phyloP scores from a whole-genome alignment of 2,113 vertebrate species.

The Microcebus jonahi region DNA sequence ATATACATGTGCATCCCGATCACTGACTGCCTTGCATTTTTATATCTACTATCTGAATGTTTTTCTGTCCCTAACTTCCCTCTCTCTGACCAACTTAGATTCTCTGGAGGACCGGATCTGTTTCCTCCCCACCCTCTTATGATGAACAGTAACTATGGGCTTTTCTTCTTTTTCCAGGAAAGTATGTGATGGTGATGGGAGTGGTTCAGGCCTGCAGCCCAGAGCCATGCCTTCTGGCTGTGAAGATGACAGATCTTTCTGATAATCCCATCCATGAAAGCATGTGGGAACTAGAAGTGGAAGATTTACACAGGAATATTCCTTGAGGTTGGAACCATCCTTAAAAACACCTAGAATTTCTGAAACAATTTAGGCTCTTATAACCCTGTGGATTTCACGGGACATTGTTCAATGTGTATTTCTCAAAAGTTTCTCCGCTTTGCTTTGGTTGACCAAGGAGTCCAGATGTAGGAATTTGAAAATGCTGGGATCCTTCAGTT shows the following conservation, averaged over 20 bases:
- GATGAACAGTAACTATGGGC: background rate
- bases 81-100: background rate
- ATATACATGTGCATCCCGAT: background rate
- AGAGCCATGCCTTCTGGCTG: constrained; percentile 91
- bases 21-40: background rate
- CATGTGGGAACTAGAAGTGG: constrained; percentile 95
- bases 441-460: background rate
- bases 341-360: background rate
- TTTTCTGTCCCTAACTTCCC: background rate
- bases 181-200: constrained; percentile 98
- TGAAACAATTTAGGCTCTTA: background rate
- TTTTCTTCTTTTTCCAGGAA: constrained; percentile 85
- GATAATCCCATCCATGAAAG: constrained; percentile 87
- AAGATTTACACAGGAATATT: constrained; percentile 91
- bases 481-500: background rate
- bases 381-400: background rate
- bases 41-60: background rate
- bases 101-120: background rate
- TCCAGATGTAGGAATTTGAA: background rate
- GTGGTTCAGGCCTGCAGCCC: constrained; percentile 88
- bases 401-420: background rate
- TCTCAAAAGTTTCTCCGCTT: background rate
- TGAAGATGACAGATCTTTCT: constrained; percentile 96
- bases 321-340: constrained; percentile 69
- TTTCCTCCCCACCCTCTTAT: background rate